Percentiles rank a stretch among this genome's conserved stretches.
phyloP scores from a whole-genome alignment of 1,140 invertebrate genomes.

The Drosophila serrata region DNA sequence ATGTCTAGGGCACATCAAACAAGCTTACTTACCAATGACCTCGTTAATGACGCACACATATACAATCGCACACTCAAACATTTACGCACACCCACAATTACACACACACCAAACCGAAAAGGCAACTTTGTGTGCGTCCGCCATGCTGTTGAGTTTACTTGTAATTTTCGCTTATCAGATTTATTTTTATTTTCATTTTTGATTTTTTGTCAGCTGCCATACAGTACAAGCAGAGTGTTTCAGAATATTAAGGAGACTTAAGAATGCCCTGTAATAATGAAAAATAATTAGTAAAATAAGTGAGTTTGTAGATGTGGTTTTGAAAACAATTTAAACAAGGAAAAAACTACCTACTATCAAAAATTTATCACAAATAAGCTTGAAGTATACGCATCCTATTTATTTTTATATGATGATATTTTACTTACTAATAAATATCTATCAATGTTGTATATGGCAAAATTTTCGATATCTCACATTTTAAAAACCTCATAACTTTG shows the following conservation, averaged over 20 bases:
- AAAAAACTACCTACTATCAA: too few species aligned
- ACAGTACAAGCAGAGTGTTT: conserved; percentile 10
- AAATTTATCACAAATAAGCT: too few species aligned
- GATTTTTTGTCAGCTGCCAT: conserved; percentile 71
- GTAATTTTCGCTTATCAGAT: conserved; percentile 82
- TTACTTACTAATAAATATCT: too few species aligned
- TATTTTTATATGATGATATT: too few species aligned
- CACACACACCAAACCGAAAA: conserved; percentile 14
- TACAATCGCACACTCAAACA: conserved; percentile 4
- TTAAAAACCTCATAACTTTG: too few species aligned
- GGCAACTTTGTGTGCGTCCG: conserved; percentile 41
- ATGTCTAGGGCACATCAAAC: conserved; percentile 83
- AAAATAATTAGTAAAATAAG: too few species aligned
- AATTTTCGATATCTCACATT: too few species aligned
- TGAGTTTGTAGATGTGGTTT: too few species aligned
- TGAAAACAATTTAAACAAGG: too few species aligned
- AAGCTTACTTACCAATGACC: conserved; percentile 83
- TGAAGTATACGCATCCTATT: not conserved
- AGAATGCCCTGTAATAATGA: conserved; percentile 25
- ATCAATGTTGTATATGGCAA: too few species aligned
- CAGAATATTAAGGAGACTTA: not conserved
- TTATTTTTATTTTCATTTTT: conserved; percentile 82
- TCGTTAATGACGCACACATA: conserved; percentile 70
- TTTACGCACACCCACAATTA: conserved; percentile 10
- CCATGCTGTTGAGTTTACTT: conserved; percentile 68